Conservation (phyloP, 2,113 vertebrate species). For the Calypte anna region DNA sequence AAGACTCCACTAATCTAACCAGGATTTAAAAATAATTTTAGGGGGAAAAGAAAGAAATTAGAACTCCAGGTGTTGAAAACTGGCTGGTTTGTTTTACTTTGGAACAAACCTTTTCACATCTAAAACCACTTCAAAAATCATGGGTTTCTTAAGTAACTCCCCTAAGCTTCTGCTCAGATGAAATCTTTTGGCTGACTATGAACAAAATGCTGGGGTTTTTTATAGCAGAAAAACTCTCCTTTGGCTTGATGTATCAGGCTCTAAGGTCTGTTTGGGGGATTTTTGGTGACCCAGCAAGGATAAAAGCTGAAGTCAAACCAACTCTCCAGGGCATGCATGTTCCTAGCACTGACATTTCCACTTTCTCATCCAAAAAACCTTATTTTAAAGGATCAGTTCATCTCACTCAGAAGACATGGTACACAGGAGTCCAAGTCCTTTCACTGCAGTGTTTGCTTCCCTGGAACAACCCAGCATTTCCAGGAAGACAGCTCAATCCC, state of each 20-base stretch:
- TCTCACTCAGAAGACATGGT: accelerated
- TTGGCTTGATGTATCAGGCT: neutral
- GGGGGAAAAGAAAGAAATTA: neutral
- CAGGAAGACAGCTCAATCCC: neutral
- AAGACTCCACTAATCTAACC: neutral
- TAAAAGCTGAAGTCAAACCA: neutral
- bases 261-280: neutral
- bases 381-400: neutral
- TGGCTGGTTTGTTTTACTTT: neutral
- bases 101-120: neutral
- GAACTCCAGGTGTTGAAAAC: neutral
- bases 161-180: neutral
- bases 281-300: neutral
- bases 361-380: neutral
- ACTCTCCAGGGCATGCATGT: accelerated
- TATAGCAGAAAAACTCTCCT: neutral
- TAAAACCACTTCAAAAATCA: neutral
- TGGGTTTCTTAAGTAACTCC: neutral
- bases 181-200: neutral
- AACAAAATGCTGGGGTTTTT: neutral
- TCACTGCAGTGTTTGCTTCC: neutral
- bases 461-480: neutral
- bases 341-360: accelerated
- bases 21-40: neutral
- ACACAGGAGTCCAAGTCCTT: neutral